These are phyloP conservation scores for Andrena camellia DNA, from an alignment of 2,888 invertebrate genomes.

Conservation along the genomic window DNA sequence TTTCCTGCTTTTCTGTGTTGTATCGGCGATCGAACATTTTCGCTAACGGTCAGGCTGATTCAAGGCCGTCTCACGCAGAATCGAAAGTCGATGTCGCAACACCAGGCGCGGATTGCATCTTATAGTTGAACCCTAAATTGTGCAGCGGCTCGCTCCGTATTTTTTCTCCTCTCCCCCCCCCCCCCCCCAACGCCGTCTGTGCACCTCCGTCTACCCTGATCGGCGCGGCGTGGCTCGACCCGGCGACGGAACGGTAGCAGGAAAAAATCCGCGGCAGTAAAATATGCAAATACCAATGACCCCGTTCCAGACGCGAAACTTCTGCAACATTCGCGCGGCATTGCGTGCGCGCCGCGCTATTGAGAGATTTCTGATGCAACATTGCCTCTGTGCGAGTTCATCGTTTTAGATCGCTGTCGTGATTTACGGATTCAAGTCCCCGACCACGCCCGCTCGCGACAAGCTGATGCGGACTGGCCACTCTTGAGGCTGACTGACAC, in stretches of 20 bases:
- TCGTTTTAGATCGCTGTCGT: constrained; percentile 66
- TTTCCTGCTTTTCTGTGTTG: constrained; percentile 43
- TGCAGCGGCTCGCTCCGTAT: not conserved
- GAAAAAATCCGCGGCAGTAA: not conserved
- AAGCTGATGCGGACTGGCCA: constrained; percentile 20
- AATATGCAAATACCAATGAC: constrained; percentile 50
- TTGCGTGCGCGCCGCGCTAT: constrained; percentile 38
- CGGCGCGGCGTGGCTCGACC: not conserved
- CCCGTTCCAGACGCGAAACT: constrained; percentile 36
- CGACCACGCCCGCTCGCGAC: constrained; percentile 52
- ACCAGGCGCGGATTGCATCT: constrained; percentile 45
- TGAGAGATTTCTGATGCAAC: constrained; percentile 70
- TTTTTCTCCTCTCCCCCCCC: not conserved
- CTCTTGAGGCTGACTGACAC: constrained; percentile 37
- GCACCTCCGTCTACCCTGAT: no score
- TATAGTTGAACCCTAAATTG: constrained; percentile 38
- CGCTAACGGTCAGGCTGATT: constrained; percentile 36
- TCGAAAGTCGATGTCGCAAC: constrained; percentile 58
- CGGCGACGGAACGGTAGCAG: not conserved
- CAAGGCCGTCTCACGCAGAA: constrained; percentile 54
- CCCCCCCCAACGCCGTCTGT: not conserved
- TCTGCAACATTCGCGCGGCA: constrained; percentile 42
- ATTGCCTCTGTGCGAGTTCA: constrained; percentile 58
- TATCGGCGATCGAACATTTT: constrained; percentile 39
- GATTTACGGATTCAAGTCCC: constrained; percentile 67